Evolutionary conservation across 2,888 invertebrate species (phyloP).

Genomic region (Emmelina monodactyla): DNA sequence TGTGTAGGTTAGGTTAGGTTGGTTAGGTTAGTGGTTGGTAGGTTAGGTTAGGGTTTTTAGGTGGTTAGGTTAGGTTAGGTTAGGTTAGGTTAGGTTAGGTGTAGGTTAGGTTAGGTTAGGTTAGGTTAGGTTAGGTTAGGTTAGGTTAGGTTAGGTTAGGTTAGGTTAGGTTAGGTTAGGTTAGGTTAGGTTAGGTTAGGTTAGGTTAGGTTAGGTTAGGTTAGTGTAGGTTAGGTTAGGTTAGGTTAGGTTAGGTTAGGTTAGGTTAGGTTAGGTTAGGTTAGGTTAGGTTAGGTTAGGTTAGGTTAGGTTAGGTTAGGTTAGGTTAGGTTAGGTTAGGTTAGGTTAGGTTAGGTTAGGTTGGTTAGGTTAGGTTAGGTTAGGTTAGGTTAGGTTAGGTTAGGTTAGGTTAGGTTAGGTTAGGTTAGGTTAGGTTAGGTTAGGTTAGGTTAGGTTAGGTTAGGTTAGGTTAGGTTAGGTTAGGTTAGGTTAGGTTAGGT

Average conservation of each 20-base stretch:
- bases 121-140: too few species aligned
- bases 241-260: slow-evolving; percentile 12
- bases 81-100: too few species aligned
- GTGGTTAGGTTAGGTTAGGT: too few species aligned
- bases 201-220: too few species aligned
- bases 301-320: slow-evolving; percentile 15
- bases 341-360: slow-evolving; percentile 15
- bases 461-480: slow-evolving; percentile 13
- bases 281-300: slow-evolving; percentile 15
- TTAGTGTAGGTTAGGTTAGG: slow-evolving; percentile 9
- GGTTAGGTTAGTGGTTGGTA: too few species aligned
- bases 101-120: too few species aligned
- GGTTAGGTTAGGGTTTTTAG: too few species aligned
- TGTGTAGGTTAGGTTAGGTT: too few species aligned
- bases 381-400: slow-evolving; percentile 16
- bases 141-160: too few species aligned
- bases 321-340: slow-evolving; percentile 14
- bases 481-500: slow-evolving; percentile 15
- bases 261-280: slow-evolving; percentile 15
- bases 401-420: slow-evolving; percentile 16
- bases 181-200: slow-evolving; percentile 15
- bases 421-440: slow-evolving; percentile 13
- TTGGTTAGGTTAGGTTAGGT: slow-evolving; percentile 15
- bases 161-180: slow-evolving; percentile 15
- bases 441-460: slow-evolving; percentile 15